phyloP scores from a whole-genome alignment of 1,140 invertebrate species.

The Oncopodura yosiiana region DNA sequence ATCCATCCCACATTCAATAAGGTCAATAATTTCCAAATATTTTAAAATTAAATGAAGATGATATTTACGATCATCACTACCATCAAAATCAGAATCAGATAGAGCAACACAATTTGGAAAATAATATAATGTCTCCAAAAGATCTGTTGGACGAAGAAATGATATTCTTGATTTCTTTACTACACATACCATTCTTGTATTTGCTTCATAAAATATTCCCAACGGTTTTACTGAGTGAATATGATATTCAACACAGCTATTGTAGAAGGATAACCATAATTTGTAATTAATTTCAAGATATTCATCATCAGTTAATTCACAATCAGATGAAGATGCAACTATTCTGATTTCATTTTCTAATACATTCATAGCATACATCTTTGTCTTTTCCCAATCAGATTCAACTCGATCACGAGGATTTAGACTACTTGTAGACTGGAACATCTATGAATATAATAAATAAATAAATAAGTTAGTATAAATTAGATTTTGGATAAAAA shows the following conservation, averaged over 20 bases:
- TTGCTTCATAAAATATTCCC: conserved; percentile 29
- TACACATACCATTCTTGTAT: conserved; percentile 23
- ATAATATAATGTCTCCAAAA: conserved; percentile 30
- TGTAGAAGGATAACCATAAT: conserved; percentile 31
- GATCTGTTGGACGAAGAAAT: conserved; percentile 30
- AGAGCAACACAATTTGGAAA: conserved; percentile 28
- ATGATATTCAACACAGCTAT: conserved; percentile 34
- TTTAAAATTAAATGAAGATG: conserved; percentile 22
- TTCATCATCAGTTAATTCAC: conserved; percentile 24
- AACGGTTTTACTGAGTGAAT: conserved; percentile 33
- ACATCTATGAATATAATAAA: conserved; percentile 20
- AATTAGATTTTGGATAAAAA: neutral
- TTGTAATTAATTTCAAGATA: conserved; percentile 17
- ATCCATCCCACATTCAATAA: conserved; percentile 22
- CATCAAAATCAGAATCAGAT: conserved; percentile 6
- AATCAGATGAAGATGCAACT: conserved; percentile 10
- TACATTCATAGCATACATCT: conserved; percentile 26
- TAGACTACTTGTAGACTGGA: conserved; percentile 5
- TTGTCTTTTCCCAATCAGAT: conserved; percentile 26
- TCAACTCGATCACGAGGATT: too few relatives aligned
- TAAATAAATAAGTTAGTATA: neutral
- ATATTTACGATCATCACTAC: conserved; percentile 10
- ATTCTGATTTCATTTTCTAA: conserved; percentile 27
- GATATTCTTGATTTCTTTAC: conserved; percentile 33
- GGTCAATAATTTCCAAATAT: conserved; percentile 29